phyloP scores from a whole-genome alignment of 2,797 vertebrate species.

The Phalanger gymnotis region DNA sequence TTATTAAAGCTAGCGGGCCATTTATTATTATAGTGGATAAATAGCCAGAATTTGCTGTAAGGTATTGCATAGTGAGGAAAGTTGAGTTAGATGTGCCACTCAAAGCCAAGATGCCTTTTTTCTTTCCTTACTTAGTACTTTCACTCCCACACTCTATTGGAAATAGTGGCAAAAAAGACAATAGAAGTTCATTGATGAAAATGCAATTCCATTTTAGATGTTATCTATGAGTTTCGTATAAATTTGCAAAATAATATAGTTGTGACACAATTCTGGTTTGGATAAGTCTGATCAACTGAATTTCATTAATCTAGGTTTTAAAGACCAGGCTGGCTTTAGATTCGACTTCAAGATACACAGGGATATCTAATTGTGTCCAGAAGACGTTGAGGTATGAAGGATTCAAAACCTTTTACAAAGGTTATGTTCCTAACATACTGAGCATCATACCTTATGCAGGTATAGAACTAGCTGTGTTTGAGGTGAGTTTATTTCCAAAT shows the following conservation, averaged over 20 bases:
- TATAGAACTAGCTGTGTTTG: conserved; percentile 93
- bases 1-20: too few relatives aligned
- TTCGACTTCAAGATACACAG: conserved; percentile 93
- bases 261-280: not conserved
- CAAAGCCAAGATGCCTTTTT: conserved; percentile 10
- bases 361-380: conserved; percentile 92
- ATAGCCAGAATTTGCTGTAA: conserved; percentile 8
- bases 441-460: conserved; percentile 94
- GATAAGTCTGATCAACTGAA: conserved; percentile 23
- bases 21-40: too few relatives aligned
- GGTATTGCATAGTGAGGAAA: not conserved
- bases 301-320: conserved; percentile 87
- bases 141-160: not conserved
- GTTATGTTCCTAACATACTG: conserved; percentile 92
- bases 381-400: conserved; percentile 92
- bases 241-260: not conserved
- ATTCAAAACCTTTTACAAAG: conserved; percentile 91
- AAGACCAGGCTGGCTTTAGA: conserved; percentile 94
- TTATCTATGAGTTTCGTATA: conserved; percentile 32
- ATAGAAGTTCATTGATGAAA: not conserved
- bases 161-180: not conserved
- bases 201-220: conserved; percentile 20
- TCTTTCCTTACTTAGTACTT: conserved; percentile 18
- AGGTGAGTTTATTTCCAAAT: conserved; percentile 85
- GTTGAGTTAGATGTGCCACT: not conserved